Conservation (phyloP, 2,888 invertebrate species). For the Drosophila tanythrix region DNA sequence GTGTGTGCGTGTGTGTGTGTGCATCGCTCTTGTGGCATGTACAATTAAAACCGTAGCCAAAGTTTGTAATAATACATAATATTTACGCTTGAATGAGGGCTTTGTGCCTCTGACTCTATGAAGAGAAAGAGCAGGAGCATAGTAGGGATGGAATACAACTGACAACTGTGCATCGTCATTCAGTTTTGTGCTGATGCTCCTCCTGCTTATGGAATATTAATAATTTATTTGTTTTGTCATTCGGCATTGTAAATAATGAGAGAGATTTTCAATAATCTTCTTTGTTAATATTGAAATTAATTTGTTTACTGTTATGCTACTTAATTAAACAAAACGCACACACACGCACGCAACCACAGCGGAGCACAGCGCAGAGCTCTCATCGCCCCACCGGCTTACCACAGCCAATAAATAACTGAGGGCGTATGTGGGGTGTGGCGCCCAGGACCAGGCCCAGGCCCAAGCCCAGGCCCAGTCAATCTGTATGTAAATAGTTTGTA, state of each 20-base stretch:
- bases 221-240: constrained; percentile 81
- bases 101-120: constrained; percentile 56
- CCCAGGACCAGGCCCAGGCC: no score
- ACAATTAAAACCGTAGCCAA: constrained; percentile 77
- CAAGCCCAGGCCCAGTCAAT: constrained; percentile 40
- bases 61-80: constrained; percentile 79
- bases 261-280: constrained; percentile 81
- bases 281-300: constrained; percentile 82
- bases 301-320: constrained; percentile 81
- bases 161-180: constrained; percentile 63
- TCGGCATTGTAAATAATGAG: constrained; percentile 79
- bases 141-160: not conserved
- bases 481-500: constrained; percentile 67
- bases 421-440: constrained; percentile 30
- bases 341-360: constrained; percentile 4
- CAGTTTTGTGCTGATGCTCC: constrained; percentile 30
- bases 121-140: not conserved
- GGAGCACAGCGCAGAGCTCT: constrained; percentile 7
- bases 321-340: constrained; percentile 76
- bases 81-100: constrained; percentile 77
- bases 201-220: constrained; percentile 64
- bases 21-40: constrained; percentile 58
- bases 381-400: constrained; percentile 58
- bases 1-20: constrained; percentile 8
- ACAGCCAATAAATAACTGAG: constrained; percentile 74